Percentiles rank a stretch among this genome's conserved stretches.
Evolutionary conservation across 1,140 invertebrate genomes (phyloP).

Genomic region (Papilio machaon): DNA sequence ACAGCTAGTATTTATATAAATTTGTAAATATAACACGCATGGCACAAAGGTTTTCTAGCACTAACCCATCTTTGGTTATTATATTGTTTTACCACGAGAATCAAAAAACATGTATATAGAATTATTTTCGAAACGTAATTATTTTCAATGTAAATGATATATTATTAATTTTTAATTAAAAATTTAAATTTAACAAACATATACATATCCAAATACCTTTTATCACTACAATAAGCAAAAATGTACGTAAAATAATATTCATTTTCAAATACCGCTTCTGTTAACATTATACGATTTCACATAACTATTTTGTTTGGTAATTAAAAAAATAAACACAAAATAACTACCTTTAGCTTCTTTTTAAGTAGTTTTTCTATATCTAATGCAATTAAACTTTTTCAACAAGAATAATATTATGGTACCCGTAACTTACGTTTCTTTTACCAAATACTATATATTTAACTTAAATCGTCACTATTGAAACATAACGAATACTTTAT

Average conservation of each 20-base stretch:
- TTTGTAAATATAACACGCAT: no score
- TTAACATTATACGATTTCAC: not conserved
- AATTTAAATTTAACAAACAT: not conserved
- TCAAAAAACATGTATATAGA: not conserved
- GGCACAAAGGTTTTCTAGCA: no score
- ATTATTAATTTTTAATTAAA: no score
- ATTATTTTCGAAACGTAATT: no score
- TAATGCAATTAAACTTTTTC: not conserved
- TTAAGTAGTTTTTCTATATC: not conserved
- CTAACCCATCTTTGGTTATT: no score
- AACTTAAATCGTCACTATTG: not conserved
- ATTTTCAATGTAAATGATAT: no score
- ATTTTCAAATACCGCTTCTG: not conserved
- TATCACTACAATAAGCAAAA: not conserved
- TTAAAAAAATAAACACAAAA: not conserved
- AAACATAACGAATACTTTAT: not conserved
- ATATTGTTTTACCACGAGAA: not conserved
- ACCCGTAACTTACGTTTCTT: conserved; percentile 7
- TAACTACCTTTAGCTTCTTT: not conserved
- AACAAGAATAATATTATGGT: not conserved
- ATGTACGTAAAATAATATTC: not conserved
- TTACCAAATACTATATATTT: not conserved
- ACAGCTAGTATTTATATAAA: no score
- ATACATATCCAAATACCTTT: not conserved
- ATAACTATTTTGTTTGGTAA: not conserved